Percentiles rank a stretch among this genome's conserved stretches.
Evolutionary conservation across 2,113 vertebrate species (phyloP).

Genomic region (Cheilinus undulatus): DNA sequence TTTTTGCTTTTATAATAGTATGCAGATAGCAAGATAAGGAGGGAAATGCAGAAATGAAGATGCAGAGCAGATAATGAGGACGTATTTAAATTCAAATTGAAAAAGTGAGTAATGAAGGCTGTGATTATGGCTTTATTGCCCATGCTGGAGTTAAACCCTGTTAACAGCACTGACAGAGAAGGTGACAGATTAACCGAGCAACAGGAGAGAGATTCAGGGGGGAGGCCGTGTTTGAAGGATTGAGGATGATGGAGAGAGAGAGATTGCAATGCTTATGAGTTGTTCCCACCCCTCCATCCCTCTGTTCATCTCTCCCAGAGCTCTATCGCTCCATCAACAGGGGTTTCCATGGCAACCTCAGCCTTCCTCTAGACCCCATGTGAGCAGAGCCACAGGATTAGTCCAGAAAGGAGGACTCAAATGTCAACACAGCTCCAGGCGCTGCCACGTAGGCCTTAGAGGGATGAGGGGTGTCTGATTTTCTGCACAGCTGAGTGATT

Average conservation of each 20-base stretch:
- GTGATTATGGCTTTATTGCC: slow-evolving; percentile 2
- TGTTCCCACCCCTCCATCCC: slow-evolving; percentile 51
- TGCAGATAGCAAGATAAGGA: slow-evolving; percentile 12
- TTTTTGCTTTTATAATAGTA: slow-evolving; percentile 28
- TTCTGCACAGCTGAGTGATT: slow-evolving; percentile 28
- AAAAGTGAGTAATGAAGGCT: background rate
- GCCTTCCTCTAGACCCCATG: slow-evolving; percentile 77
- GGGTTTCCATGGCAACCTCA: slow-evolving; percentile 80
- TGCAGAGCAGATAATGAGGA: background rate
- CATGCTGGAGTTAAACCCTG: background rate
- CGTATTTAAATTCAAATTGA: background rate
- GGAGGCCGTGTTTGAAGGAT: slow-evolving; percentile 27
- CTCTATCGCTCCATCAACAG: slow-evolving; percentile 69
- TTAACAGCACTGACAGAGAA: slow-evolving; percentile 3
- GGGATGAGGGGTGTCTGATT: slow-evolving; percentile 49
- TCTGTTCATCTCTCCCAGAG: slow-evolving; percentile 55
- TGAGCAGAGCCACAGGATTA: slow-evolving; percentile 80
- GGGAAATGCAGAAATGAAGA: background rate
- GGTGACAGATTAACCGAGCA: slow-evolving; percentile 10
- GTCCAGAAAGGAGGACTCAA: slow-evolving; percentile 77
- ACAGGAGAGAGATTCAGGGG: slow-evolving; percentile 19
- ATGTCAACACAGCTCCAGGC: slow-evolving; percentile 77
- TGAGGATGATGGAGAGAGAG: slow-evolving; percentile 38
- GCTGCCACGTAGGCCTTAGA: slow-evolving; percentile 73
- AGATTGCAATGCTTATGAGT: slow-evolving; percentile 62